phyloP scores from a whole-genome alignment of 2,888 invertebrate genomes.

The Busseola fusca region DNA sequence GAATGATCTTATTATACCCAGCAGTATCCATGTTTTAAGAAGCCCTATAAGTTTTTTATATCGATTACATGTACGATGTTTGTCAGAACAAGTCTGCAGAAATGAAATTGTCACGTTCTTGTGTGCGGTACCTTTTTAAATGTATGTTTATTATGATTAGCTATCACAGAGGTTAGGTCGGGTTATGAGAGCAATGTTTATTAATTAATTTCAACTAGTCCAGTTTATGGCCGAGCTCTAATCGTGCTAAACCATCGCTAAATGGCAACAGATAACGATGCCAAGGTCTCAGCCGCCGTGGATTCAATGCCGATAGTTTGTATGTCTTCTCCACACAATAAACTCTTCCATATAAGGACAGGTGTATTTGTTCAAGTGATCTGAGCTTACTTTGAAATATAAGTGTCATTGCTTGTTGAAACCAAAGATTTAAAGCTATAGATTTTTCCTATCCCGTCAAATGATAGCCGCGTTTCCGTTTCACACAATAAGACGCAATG shows the following conservation, averaged over 20 bases:
- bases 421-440: background rate
- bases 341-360: constrained; percentile 51
- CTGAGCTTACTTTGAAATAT: constrained; percentile 21
- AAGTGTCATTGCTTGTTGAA: constrained; percentile 29
- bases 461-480: background rate
- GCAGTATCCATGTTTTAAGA: constrained; percentile 29
- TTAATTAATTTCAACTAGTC: constrained; percentile 31
- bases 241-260: constrained; percentile 70
- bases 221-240: constrained; percentile 51
- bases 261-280: constrained; percentile 70
- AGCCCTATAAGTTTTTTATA: constrained; percentile 28
- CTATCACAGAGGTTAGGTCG: background rate
- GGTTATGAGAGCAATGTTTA: constrained; percentile 1
- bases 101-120: constrained; percentile 24
- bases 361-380: constrained; percentile 52
- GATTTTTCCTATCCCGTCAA: background rate
- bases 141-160: background rate
- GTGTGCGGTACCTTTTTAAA: background rate
- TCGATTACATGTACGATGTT: constrained; percentile 31
- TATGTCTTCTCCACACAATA: constrained; percentile 50
- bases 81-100: constrained; percentile 18
- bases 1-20: background rate
- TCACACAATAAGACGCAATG: background rate
- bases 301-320: constrained; percentile 49
- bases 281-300: constrained; percentile 66